phyloP scores from a whole-genome alignment of 2,113 vertebrate species.

The Daboia siamensis region DNA sequence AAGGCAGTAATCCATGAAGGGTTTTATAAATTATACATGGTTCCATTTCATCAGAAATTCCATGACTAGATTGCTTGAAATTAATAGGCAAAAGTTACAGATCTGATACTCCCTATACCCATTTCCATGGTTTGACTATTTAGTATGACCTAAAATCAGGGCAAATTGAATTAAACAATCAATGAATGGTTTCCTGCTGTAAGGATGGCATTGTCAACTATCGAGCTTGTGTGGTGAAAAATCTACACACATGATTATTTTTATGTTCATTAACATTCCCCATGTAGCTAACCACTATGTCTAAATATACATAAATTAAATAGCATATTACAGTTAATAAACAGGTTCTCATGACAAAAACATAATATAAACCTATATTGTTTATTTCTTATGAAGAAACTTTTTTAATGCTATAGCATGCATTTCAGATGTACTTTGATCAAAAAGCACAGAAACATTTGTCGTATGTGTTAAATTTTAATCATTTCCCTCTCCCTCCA shows the following conservation, averaged over 20 bases:
- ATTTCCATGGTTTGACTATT: background rate
- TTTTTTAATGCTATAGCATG: slow-evolving; percentile 17
- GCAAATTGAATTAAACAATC: background rate
- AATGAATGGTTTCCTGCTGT: background rate
- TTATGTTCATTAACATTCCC: background rate
- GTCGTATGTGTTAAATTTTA: slow-evolving; percentile 63
- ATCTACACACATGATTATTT: background rate
- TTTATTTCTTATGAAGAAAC: background rate
- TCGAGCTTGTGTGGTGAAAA: background rate
- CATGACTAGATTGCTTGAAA: background rate
- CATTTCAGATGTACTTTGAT: slow-evolving; percentile 48
- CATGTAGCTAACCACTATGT: background rate
- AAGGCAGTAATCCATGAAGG: too few relatives aligned
- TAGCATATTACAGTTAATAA: background rate
- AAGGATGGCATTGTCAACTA: background rate
- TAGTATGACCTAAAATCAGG: background rate
- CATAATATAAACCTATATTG: slow-evolving; percentile 5
- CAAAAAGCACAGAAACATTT: slow-evolving; percentile 21
- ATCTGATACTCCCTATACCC: background rate
- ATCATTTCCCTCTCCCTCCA: slow-evolving; percentile 60
- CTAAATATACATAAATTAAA: background rate
- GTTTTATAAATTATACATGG: background rate
- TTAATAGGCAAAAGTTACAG: background rate
- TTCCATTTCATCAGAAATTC: background rate
- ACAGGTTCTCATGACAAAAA: background rate